phyloP scores from a whole-genome alignment of 2,113 vertebrate species.

The Cygnus buccinator region DNA sequence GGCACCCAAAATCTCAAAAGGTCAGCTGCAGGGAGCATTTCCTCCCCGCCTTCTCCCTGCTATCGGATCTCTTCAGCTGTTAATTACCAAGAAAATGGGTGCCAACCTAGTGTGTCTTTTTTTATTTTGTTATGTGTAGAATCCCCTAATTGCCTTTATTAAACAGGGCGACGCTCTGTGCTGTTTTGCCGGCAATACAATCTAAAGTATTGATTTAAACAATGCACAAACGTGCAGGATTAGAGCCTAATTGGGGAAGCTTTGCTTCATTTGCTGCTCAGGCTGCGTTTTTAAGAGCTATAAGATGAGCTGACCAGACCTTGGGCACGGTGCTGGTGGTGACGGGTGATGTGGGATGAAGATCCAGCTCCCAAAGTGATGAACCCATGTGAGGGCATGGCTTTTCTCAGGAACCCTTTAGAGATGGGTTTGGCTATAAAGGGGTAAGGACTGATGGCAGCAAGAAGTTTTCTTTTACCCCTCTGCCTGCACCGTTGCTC shows the following conservation, averaged over 20 bases:
- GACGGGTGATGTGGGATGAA: not conserved
- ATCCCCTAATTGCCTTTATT: not conserved
- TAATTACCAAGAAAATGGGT: not conserved
- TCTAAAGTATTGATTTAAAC: not conserved
- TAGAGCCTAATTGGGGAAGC: not conserved
- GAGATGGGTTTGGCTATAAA: no score
- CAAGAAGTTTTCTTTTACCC: no score
- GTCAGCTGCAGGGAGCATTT: not conserved
- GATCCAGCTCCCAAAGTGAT: not conserved
- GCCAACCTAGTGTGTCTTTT: not conserved
- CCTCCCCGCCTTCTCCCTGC: not conserved
- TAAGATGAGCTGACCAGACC: not conserved
- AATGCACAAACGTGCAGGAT: not conserved
- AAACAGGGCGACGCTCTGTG: not conserved
- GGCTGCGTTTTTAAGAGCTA: not conserved
- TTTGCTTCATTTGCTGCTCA: not conserved
- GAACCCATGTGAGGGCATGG: not conserved
- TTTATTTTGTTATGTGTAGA: not conserved
- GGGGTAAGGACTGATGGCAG: no score
- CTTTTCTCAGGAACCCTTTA: no score
- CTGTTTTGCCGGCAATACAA: not conserved
- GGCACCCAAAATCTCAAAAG: fast-evolving
- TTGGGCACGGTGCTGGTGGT: no score
- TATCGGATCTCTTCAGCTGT: not conserved
- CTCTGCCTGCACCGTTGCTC: no score